Evolutionary conservation across 2,113 vertebrate genomes (phyloP).

Genomic region (Cochlearius cochlearius): DNA sequence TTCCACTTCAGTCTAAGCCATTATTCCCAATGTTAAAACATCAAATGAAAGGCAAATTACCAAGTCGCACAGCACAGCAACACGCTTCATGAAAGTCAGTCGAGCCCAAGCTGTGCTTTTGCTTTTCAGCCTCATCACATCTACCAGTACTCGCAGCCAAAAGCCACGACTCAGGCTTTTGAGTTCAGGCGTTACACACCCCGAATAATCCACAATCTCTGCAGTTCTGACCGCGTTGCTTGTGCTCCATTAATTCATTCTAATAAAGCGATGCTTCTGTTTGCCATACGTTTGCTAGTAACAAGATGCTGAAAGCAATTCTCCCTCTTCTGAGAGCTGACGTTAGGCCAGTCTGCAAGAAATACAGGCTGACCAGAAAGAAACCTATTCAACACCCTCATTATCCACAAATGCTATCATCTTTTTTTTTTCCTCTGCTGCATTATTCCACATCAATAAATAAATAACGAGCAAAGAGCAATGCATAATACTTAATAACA

Average conservation of each 20-base stretch:
- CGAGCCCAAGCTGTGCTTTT: neutral
- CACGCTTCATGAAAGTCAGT: neutral
- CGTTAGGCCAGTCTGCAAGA: neutral
- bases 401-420: neutral
- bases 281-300: neutral
- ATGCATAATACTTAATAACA: neutral
- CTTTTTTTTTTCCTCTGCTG: neutral
- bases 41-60: neutral
- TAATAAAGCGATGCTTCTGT: neutral
- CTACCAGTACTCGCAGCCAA: neutral
- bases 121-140: neutral
- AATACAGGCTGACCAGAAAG: neutral
- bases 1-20: neutral
- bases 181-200: neutral
- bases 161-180: neutral
- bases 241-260: neutral
- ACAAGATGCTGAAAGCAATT: neutral
- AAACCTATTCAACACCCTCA: neutral
- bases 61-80: neutral
- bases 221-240: neutral
- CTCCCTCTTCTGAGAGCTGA: neutral
- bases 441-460: conserved; percentile 22
- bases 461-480: neutral
- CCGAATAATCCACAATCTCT: neutral
- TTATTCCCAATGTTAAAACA: neutral